These are phyloP conservation scores for Oreonectes daqikongensis DNA, from an alignment of 2,797 vertebrate species.

Conservation along the genomic window DNA sequence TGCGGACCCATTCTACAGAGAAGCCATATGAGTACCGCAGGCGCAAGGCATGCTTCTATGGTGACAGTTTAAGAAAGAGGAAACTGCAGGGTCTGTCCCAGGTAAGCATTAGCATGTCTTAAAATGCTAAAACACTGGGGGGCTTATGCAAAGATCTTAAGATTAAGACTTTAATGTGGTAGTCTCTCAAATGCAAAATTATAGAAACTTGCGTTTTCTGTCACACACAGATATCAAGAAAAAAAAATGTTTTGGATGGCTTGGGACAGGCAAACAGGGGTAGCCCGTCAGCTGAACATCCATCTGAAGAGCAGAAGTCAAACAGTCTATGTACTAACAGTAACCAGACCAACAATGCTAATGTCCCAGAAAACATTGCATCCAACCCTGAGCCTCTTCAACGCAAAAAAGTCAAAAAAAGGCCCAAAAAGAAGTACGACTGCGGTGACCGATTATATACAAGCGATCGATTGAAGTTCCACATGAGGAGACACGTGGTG, in stretches of 20 bases:
- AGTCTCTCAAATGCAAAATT: neutral
- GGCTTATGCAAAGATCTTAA: too few species aligned
- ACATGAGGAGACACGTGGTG: slow-evolving; percentile 52
- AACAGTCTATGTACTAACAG: slow-evolving; percentile 6
- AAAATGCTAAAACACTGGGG: neutral
- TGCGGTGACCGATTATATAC: slow-evolving; percentile 34
- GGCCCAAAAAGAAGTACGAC: neutral
- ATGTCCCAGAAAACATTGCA: slow-evolving; percentile 22
- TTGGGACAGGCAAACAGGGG: slow-evolving; percentile 43
- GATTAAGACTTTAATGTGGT: neutral
- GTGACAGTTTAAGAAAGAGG: slow-evolving; percentile 45
- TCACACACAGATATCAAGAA: slow-evolving; percentile 38
- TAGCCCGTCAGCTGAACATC: slow-evolving; percentile 4
- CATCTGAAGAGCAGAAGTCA: slow-evolving; percentile 20
- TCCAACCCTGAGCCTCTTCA: neutral
- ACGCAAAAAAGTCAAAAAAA: neutral
- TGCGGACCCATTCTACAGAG: slow-evolving; percentile 53
- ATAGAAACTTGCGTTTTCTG: neutral
- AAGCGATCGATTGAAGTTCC: slow-evolving; percentile 25
- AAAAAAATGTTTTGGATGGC: slow-evolving; percentile 37
- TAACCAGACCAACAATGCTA: slow-evolving; percentile 22
- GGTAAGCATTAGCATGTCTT: slow-evolving; percentile 12
- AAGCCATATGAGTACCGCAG: slow-evolving; percentile 52
- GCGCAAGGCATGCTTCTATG: slow-evolving; percentile 55
- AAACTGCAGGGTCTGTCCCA: slow-evolving; percentile 37